These are phyloP conservation scores for Oryzias javanicus DNA, from an alignment of 2,113 vertebrate genomes.

Conservation along the genomic window DNA sequence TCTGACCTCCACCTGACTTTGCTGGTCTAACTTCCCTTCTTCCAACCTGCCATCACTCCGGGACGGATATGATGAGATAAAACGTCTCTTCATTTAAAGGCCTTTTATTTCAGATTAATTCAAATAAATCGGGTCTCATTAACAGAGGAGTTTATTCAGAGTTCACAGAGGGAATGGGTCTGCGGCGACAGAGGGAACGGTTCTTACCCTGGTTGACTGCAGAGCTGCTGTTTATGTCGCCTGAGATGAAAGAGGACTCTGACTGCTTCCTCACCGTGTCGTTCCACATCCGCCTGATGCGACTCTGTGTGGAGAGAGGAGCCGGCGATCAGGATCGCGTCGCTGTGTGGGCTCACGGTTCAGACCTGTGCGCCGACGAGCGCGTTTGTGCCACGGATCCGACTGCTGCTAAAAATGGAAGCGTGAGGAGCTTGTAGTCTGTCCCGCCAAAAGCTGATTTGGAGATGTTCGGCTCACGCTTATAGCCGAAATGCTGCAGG, in stretches of 20 bases:
- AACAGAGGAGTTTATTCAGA: constrained; percentile 49
- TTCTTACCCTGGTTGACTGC: constrained; percentile 98
- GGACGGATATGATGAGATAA: constrained; percentile 37
- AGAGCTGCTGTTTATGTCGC: constrained; percentile 99
- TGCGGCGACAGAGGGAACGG: constrained; percentile 11
- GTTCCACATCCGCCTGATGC: constrained; percentile 99
- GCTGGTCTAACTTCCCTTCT: constrained; percentile 23
- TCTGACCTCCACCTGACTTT: constrained; percentile 61
- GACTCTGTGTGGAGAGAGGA: constrained; percentile 82
- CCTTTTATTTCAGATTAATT: no score
- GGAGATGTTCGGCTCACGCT: no score
- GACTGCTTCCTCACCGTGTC: constrained; percentile 99
- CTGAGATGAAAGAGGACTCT: constrained; percentile 99
- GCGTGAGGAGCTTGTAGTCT: constrained; percentile 36
- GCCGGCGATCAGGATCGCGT: constrained; percentile 55
- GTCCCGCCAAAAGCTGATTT: not conserved
- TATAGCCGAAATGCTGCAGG: no score
- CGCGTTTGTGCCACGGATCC: constrained; percentile 34
- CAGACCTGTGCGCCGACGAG: constrained; percentile 17
- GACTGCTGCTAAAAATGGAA: constrained; percentile 25
- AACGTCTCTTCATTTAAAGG: not conserved
- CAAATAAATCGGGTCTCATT: constrained; percentile 29
- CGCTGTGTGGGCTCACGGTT: constrained; percentile 27
- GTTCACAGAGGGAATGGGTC: constrained; percentile 52
- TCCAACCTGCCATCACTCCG: constrained; percentile 40